Evolutionary conservation across 2,888 invertebrate species (phyloP).

Genomic region (Trilocha varians): DNA sequence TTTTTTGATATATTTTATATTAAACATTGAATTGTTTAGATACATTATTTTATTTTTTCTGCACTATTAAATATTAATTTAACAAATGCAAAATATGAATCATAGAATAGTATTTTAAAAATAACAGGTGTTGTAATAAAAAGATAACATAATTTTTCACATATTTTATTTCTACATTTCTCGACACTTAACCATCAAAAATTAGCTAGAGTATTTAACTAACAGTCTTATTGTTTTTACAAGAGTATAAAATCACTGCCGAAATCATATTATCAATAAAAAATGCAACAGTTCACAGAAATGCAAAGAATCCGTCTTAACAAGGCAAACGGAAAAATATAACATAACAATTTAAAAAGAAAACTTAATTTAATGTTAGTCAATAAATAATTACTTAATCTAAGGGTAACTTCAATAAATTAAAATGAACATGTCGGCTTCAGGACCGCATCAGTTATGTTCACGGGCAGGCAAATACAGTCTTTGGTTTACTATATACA

Average conservation of each 20-base stretch:
- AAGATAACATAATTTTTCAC: slow-evolving; percentile 27
- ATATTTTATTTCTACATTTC: slow-evolving; percentile 50
- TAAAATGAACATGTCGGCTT: slow-evolving; percentile 40
- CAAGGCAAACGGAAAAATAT: slow-evolving; percentile 19
- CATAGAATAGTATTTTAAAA: background rate
- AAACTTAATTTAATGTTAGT: slow-evolving; percentile 36
- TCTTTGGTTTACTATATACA: slow-evolving; percentile 67
- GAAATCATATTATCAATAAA: slow-evolving; percentile 21
- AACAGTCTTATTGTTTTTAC: slow-evolving; percentile 69
- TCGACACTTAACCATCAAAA: slow-evolving; percentile 46
- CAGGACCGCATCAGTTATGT: slow-evolving; percentile 32
- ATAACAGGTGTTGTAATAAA: slow-evolving; percentile 12
- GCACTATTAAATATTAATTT: no score
- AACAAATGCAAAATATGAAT: no score
- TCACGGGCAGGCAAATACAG: slow-evolving; percentile 48
- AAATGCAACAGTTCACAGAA: slow-evolving; percentile 62
- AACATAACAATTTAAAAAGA: slow-evolving; percentile 4
- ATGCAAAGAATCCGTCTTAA: slow-evolving; percentile 31
- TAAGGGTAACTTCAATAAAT: slow-evolving; percentile 70
- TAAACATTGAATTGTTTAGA: no score
- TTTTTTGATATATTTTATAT: no score
- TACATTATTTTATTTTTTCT: no score
- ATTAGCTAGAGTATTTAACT: slow-evolving; percentile 65
- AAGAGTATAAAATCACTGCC: slow-evolving; percentile 62
- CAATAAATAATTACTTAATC: slow-evolving; percentile 65